Percentiles rank a stretch among this genome's conserved stretches.
Conservation (phyloP, 2,888 invertebrate species). For the Platynereis dumerilii region DNA sequence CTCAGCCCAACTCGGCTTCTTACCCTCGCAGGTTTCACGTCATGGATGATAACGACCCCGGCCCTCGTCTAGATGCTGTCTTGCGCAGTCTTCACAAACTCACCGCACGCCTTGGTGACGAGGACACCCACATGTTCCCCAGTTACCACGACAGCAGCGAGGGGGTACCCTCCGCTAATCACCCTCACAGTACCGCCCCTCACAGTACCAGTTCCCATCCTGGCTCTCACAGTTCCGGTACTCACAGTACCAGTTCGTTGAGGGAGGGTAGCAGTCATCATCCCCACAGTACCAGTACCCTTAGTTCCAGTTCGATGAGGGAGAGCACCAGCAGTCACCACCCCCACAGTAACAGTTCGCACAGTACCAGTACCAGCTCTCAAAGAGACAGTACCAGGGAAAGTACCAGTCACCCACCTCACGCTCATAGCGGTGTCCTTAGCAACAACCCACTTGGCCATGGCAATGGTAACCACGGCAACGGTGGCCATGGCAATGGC, state of each 20-base stretch:
- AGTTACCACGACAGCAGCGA: slow-evolving; percentile 1
- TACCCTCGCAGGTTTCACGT: not conserved
- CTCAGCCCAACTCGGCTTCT: not conserved
- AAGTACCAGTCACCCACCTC: not conserved
- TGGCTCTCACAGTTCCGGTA: not conserved
- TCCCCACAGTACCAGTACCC: not conserved
- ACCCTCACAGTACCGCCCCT: not conserved
- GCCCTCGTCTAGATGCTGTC: slow-evolving; percentile 19
- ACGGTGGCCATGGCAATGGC: not conserved
- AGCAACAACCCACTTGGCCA: not conserved
- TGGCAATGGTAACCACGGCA: not conserved
- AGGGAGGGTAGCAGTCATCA: not conserved
- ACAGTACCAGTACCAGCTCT: not conserved
- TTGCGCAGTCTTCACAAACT: slow-evolving; percentile 18
- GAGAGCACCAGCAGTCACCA: not conserved
- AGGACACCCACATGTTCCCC: slow-evolving; percentile 17
- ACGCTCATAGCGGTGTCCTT: not conserved
- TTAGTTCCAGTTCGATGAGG: not conserved
- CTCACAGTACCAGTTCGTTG: not conserved
- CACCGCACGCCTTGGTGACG: slow-evolving; percentile 18
- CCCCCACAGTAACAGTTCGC: not conserved
- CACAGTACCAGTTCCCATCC: not conserved
- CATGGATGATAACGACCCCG: slow-evolving; percentile 22
- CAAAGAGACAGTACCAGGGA: not conserved
- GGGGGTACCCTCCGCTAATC: not conserved